Evolutionary conservation across 1,140 invertebrate genomes (phyloP), one percentile per base, ranked within the genome.

Genomic region (Brachionus asplanchnoidis): DNA sequence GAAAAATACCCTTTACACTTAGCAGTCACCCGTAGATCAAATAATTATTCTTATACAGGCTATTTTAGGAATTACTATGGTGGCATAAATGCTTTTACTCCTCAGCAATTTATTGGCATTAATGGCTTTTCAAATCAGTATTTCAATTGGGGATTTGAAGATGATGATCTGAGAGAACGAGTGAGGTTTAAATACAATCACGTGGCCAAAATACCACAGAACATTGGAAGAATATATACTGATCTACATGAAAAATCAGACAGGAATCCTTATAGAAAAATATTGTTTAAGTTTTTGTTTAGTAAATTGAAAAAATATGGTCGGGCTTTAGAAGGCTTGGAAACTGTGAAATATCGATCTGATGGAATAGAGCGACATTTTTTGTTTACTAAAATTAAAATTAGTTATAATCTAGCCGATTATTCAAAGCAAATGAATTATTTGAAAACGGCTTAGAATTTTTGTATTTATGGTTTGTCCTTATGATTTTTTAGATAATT

Each of bases 1-100:
- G 93, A 94, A 1, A 91, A 92, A 85, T 94, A 17, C 3, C 79
- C 79, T n/a, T 6, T 82, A 11, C 79, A 82, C 65, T 53, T 65
- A 12, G 79, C 79, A 3, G 56, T 60, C 6, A 14, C 26, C 50
- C n/a, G 32, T 11, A 32, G 66, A 14, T 36, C 9, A 79, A 56
- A 50, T 46, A 44, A n/a, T 36, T 53, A 79, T 17, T n/a, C 44
- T 23, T 44, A 20, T 23, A 32, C 14, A 32, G 50, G 23, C 9
- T 82, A 56, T 82, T 28, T 3, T 12, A 14, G 8, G 14, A 26
- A 9, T 0, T 82, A 60, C n/a, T 82, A 60, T 68, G 85, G 85
- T 32, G 85, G 85, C 23, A 73, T 85, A 36, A 36, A 36, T 36
- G 32, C 32, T 36, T 36, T 36, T 7, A 36, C 32, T 36, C 12